Evolutionary conservation across 2,797 vertebrate genomes (phyloP).

Genomic region (Danio tinwini): DNA sequence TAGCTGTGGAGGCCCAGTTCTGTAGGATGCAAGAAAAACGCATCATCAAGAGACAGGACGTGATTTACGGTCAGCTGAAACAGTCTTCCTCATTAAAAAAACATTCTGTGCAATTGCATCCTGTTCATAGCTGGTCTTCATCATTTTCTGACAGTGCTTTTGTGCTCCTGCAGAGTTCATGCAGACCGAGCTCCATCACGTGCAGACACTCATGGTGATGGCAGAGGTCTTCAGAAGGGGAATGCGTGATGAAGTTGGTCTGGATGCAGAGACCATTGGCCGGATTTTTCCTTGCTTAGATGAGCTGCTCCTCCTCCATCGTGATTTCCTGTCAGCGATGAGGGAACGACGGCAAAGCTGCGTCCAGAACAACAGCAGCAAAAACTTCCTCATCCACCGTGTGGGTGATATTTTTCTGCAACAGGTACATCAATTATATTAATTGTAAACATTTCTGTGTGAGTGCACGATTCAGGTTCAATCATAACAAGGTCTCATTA

Average conservation of each 20-base stretch:
- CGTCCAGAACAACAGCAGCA: constrained; percentile 73
- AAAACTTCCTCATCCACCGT: constrained; percentile 88
- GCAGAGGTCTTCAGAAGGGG: constrained; percentile 94
- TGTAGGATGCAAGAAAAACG: constrained; percentile 88
- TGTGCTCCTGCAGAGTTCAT: constrained; percentile 84
- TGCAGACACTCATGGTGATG: constrained; percentile 94
- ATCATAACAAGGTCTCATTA: not conserved
- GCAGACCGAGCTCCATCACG: constrained; percentile 96
- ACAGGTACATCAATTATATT: constrained; percentile 78
- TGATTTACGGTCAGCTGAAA: constrained; percentile 88
- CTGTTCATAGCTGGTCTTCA: not conserved
- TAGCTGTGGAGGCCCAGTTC: constrained; percentile 87
- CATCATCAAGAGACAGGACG: constrained; percentile 91
- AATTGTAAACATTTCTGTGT: not conserved
- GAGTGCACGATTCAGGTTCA: not conserved
- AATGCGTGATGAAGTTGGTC: constrained; percentile 91
- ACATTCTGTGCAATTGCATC: not conserved
- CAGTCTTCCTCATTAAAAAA: not conserved
- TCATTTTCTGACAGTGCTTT: constrained; percentile 9
- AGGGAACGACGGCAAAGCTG: constrained; percentile 87
- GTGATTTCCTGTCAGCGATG: constrained; percentile 85
- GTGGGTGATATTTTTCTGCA: constrained; percentile 91
- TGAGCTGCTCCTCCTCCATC: constrained; percentile 88
- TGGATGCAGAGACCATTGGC: constrained; percentile 86
- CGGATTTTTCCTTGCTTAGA: constrained; percentile 95